Percentiles rank a stretch among this genome's conserved stretches.
These are phyloP conservation scores for Rhyacophila brunnea DNA, from an alignment of 1,140 invertebrate species.

Conservation along the genomic window DNA sequence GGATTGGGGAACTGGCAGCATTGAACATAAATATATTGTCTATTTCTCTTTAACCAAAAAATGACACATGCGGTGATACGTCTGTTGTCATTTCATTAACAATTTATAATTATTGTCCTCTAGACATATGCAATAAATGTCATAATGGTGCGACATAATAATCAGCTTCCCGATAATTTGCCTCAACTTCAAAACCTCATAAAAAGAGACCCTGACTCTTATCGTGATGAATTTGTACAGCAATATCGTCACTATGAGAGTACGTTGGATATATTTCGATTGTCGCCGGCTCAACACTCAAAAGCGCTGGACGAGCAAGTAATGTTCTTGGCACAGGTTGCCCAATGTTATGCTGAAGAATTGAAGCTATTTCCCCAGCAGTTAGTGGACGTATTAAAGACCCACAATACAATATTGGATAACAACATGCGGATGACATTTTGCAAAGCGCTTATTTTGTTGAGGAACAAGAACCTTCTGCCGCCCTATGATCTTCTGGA, in stretches of 20 bases:
- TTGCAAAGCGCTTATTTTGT: conserved; percentile 87
- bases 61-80: too few relatives aligned
- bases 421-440: conserved; percentile 87
- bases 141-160: conserved; percentile 74
- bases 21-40: too few relatives aligned
- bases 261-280: conserved; percentile 79
- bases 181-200: conserved; percentile 96
- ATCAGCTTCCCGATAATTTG: conserved; percentile 86
- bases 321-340: conserved; percentile 91
- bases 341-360: conserved; percentile 85
- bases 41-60: too few relatives aligned
- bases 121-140: too few relatives aligned
- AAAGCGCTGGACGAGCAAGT: conserved; percentile 87
- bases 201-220: conserved; percentile 91
- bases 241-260: conserved; percentile 88
- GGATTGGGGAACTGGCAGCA: too few relatives aligned
- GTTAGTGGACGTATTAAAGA: conserved; percentile 82
- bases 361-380: conserved; percentile 82
- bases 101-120: too few relatives aligned
- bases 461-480: conserved; percentile 90
- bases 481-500: conserved; percentile 81
- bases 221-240: conserved; percentile 91
- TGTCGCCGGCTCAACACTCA: conserved; percentile 79
- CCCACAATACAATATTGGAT: conserved; percentile 82
- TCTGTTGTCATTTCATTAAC: too few relatives aligned